Evolutionary conservation across 2,797 vertebrate genomes (phyloP), one percentile per base, ranked within the genome.

Genomic region (Holocentrus rufus): DNA sequence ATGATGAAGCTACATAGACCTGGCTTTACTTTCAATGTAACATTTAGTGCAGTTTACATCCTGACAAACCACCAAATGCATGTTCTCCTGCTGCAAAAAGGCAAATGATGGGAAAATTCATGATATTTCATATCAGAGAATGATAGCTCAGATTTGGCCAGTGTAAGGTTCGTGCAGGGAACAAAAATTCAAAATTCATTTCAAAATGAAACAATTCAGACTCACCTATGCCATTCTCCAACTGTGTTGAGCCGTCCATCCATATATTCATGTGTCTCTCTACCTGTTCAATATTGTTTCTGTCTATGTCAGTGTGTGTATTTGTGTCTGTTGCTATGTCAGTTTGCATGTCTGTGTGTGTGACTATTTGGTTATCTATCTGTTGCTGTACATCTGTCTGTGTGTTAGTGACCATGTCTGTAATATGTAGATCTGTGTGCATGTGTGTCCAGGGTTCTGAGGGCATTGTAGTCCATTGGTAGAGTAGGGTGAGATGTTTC

Each of bases 401-500:
- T 44, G 42, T 44, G 42, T 9, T 15, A 44, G 6, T 10, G 42
- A 44, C 8, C 7, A 13, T 30, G 25, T 17, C 14, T 56, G 9
- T 5, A 8, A 34, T 31, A 10, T 23, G 6, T 56, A 5, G 11
- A 18, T 17, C 27, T 56, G 30, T 20, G 56, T 34, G 18, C 18
- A 4, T n/a, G 56, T 4, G 74, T 18, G 58, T 58, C 44, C 42
- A 30, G 6, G 10, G 5, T n/a, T 27, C 17, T 42, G 53, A 27
- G 31, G 23, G 60, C 5, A 7, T 2, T 47, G 55, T 54, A 20
- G 62, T 54, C 54, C 52, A 39, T 25, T 49, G 66, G 58, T 87
- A 85, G 0, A 94, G 92, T 70, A 94, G 84, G 59, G 92, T 93
- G 66, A 96, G 89, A 87, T 96, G 95, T 62, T 92, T 92, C 65